These are phyloP conservation scores for Eurytoma adleriae DNA, from an alignment of 2,888 invertebrate species.

Conservation along the genomic window DNA sequence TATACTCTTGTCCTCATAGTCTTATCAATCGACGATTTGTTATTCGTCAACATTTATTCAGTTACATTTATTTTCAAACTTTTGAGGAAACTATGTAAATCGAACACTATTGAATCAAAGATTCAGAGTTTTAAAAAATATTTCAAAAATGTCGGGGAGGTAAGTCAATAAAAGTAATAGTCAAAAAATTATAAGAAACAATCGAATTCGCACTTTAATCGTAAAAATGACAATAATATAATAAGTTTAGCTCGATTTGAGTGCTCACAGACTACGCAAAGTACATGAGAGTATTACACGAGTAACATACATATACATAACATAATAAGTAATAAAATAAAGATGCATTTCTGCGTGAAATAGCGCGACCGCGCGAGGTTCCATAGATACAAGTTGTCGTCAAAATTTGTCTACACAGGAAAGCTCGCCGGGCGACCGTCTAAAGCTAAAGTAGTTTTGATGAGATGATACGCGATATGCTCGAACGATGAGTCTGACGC, in stretches of 20 bases:
- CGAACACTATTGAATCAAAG: neutral
- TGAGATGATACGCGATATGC: constrained; percentile 19
- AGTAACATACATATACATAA: constrained; percentile 26
- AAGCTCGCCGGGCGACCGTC: constrained; percentile 14
- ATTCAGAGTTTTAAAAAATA: neutral
- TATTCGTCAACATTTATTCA: no score
- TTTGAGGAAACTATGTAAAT: no score
- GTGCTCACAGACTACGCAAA: constrained; percentile 35
- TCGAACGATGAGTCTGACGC: constrained; percentile 17
- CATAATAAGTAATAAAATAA: constrained; percentile 5
- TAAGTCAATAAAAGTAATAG: neutral
- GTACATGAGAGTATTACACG: constrained; percentile 39
- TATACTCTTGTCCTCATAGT: no score
- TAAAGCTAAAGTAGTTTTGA: constrained; percentile 38
- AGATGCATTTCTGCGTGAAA: constrained; percentile 13
- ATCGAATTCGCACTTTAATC: constrained; percentile 52
- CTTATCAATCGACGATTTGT: no score
- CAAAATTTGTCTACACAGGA: constrained; percentile 9
- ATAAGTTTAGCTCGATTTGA: constrained; percentile 28
- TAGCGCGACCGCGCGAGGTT: neutral
- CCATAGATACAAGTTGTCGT: constrained; percentile 22
- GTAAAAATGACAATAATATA: constrained; percentile 18
- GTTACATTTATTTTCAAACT: no score
- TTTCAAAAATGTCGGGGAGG: no score
- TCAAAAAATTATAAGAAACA: constrained; percentile 37